Base-by-base conservation (phyloP, 35 echinoderm and acorn worm genomes). In the Hemicentrotus pulcherrimus region DNA sequence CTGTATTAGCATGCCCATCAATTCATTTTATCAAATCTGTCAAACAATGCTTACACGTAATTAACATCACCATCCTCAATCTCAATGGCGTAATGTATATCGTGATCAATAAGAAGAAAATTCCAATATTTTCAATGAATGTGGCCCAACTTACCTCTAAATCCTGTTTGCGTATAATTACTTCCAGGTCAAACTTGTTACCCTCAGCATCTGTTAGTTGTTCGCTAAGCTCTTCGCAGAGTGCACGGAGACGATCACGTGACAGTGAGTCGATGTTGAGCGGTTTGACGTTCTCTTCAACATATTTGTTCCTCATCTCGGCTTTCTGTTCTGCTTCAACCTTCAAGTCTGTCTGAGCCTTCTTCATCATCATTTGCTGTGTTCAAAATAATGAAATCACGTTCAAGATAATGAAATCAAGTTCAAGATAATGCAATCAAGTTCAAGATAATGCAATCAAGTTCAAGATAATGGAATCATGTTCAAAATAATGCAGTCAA, bases 131-230 rank as follows among this genome's bases (percentile, higher is more conserved):
- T 90, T 2, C 2, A 90, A 90, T 33, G 7, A 45, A 45, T 41
- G 9, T 33, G 31, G 24, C 88, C 88, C 88, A 35, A 16, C 91
- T 93, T 16, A 93, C 91, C 48, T 93, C 91, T 28, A 93, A 28
- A 58, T 93, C 91, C 31, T 93, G 91, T n/a, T 93, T 93, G 47
- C 91, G 91, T 93, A 93, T 93, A 93, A 58, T 47, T 7, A 96
- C 94, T 91, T 96, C 96, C 52, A 95, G 33, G 88, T 96, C 96
- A 92, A 96, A 96, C 47, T 96, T 96, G 86, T 91, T 78, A n/a
- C 96, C 96, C 70, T 96, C 96, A 7, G 96, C 94, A 7, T 22
- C 47, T 32, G 78, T 32, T 24, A 96, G 94, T 46, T 95, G 87
- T 47, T 95, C 47, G 35, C 91, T 52, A 47, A 96, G 71, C 28